Evolutionary conservation across 1,140 invertebrate species (phyloP), one percentile per base, ranked within the genome.

Genomic region (Atta colombica): DNA sequence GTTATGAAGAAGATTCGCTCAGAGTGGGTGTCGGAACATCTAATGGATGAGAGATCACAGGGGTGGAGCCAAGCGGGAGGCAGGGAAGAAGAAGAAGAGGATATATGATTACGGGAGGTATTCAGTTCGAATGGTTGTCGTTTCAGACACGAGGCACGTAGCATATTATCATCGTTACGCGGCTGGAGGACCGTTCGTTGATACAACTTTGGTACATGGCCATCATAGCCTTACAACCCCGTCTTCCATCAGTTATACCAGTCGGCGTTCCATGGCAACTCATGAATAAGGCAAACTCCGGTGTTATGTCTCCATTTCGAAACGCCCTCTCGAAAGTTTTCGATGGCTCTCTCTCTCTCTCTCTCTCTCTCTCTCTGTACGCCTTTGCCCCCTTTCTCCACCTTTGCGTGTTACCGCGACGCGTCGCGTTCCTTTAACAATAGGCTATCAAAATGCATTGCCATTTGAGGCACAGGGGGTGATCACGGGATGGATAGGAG

Each of bases 91-190:
- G 58, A 53, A 85, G 39, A 58, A 77, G 51, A 86, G 80, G 63
- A 77, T 85, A 82, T 88, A 88, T 86, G 90, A 90, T 90, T 90
- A 90, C 85, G 82, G 88, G 75, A 86, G 86, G 63, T 92, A 90
- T 92, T 90, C 91, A 90, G 91, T 89, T 78, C 88, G 87, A 71
- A 87, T 91, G 78, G 88, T 90, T 86, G 88, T 91, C 90, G 90
- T 92, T 92, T 89, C 81, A 87, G 81, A 92, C 91, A 92, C 91
- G 90, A 91, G 80, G 88, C 91, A 92, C 91, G 91, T 92, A 92
- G 91, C 91, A 80, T 92, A 92, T 92, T 92, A 92, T 92, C 90
- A 90, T 92, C 91, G 91, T 91, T 92, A 91, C 88, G 90, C 90
- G 78, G 74, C 65, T 55, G 74, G 87, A 85, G 80, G 86, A 91